These are phyloP conservation scores for Drosophila ohnishii DNA, from an alignment of 1,140 invertebrate species.

Conservation along the genomic window DNA sequence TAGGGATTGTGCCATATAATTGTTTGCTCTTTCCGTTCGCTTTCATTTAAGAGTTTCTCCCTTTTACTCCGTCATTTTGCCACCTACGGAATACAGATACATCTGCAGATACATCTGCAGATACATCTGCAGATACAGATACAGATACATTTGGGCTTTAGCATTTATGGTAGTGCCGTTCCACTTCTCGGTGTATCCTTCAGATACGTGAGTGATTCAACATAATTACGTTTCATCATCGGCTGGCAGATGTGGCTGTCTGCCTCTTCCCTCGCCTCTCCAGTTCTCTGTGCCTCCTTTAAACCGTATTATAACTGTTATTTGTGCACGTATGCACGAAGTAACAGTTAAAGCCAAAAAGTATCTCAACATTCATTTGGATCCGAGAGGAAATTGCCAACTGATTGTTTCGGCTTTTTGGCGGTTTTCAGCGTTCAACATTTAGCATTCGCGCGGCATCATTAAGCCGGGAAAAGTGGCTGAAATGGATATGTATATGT, in stretches of 20 bases:
- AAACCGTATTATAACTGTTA: constrained; percentile 75
- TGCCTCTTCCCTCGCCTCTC: not conserved
- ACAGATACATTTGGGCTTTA: constrained; percentile 23
- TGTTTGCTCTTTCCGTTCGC: constrained; percentile 35
- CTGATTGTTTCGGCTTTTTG: constrained; percentile 72
- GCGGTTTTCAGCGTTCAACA: constrained; percentile 32
- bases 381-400: constrained; percentile 66
- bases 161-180: constrained; percentile 26
- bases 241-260: constrained; percentile 32
- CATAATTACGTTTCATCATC: constrained; percentile 74
- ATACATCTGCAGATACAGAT: constrained; percentile 8
- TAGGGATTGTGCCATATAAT: constrained; percentile 25
- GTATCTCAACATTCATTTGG: constrained; percentile 75
- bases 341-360: constrained; percentile 69
- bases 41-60: constrained; percentile 28
- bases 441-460: constrained; percentile 37
- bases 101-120: constrained; percentile 13
- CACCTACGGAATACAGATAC: constrained; percentile 32
- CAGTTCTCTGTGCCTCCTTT: constrained; percentile 3
- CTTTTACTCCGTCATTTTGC: constrained; percentile 16
- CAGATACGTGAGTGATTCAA: constrained; percentile 72
- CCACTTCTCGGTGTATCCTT: constrained; percentile 59
- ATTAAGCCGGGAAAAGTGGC: constrained; percentile 46
- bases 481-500: constrained; percentile 14
- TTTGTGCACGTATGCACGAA: constrained; percentile 73